Evolutionary conservation across 92 coral and sea anemone species (phyloP).

Genomic region (Epizoanthus ramosus): DNA sequence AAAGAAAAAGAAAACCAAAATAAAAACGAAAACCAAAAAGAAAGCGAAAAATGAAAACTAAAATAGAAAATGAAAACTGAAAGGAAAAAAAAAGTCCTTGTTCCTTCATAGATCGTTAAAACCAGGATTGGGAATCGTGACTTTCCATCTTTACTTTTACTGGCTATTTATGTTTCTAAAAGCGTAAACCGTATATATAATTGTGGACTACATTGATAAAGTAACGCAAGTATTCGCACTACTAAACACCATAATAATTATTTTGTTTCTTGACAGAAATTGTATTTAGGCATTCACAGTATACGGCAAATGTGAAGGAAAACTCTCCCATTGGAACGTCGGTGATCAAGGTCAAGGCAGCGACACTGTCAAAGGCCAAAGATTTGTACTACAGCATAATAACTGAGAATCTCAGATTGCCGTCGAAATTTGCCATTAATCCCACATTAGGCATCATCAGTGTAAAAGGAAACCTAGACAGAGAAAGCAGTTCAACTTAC

Average conservation of each 20-base stretch:
- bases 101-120: too few species aligned
- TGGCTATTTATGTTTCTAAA: too few species aligned
- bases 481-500: conserved; percentile 65
- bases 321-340: conserved; percentile 63
- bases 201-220: not conserved
- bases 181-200: too few species aligned
- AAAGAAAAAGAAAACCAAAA: too few species aligned
- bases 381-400: conserved; percentile 68
- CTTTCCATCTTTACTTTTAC: too few species aligned
- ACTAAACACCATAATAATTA: too few species aligned
- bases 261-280: conserved; percentile 58
- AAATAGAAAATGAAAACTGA: too few species aligned
- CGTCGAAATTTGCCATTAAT: conserved; percentile 74
- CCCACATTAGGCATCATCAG: conserved; percentile 65
- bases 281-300: conserved; percentile 69
- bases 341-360: conserved; percentile 78
- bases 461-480: conserved; percentile 69
- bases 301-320: conserved; percentile 77
- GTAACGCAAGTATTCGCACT: not conserved
- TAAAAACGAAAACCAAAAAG: too few species aligned
- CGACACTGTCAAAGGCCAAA: conserved; percentile 59
- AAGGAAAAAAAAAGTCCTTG: too few species aligned
- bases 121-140: too few species aligned
- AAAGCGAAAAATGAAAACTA: too few species aligned
- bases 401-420: conserved; percentile 79